Conservation (phyloP, 2,888 invertebrate genomes). For the Pollenia amentaria region DNA sequence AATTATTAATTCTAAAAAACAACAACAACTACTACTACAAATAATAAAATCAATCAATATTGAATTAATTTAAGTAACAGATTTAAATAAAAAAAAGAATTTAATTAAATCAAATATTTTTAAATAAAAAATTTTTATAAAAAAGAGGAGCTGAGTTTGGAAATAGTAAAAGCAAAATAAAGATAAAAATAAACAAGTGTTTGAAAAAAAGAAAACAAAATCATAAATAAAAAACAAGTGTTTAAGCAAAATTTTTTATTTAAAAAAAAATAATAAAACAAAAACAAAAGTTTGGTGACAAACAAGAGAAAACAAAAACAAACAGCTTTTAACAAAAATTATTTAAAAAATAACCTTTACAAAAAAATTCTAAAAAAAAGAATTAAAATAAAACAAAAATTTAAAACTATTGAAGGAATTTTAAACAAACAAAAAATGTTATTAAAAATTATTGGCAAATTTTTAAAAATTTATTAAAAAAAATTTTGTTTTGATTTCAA, state of each 20-base stretch:
- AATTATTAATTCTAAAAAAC: constrained; percentile 27
- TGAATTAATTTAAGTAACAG: constrained; percentile 60
- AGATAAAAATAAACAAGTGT: constrained; percentile 61
- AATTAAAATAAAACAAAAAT: constrained; percentile 1
- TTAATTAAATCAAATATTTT: constrained; percentile 24
- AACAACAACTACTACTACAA: constrained; percentile 28
- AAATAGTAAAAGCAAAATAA: constrained; percentile 11
- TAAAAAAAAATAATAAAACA: constrained; percentile 26
- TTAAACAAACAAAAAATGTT: constrained; percentile 21
- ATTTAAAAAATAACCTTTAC: constrained; percentile 5
- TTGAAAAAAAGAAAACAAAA: constrained; percentile 40
- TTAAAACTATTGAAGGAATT: background rate
- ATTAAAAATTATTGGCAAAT: constrained; percentile 4
- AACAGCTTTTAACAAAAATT: constrained; percentile 26
- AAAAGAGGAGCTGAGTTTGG: constrained; percentile 9
- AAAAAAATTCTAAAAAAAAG: background rate
- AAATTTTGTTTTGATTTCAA: background rate
- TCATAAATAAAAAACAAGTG: constrained; percentile 46
- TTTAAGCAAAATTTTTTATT: constrained; percentile 25
- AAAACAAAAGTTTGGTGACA: constrained; percentile 56
- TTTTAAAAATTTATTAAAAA: background rate
- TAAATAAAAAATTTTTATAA: background rate
- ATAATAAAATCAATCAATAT: constrained; percentile 59
- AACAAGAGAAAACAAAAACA: constrained; percentile 16
- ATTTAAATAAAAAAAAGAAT: constrained; percentile 23